These are phyloP conservation scores for Patella pellucida DNA, from an alignment of 2,888 invertebrate species.

Conservation along the genomic window DNA sequence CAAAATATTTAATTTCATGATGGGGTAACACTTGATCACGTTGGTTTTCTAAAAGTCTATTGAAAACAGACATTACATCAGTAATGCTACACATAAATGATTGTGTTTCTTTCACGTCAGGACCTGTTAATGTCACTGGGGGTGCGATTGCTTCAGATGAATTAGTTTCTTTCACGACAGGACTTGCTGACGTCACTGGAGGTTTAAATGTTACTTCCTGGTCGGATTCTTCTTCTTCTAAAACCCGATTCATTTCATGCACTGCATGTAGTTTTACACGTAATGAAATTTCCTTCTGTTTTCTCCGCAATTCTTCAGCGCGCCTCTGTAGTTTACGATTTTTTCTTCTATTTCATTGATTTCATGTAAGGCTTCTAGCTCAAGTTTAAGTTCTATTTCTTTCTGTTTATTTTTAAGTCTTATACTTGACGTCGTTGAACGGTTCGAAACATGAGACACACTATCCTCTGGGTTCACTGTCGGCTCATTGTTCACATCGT, in stretches of 20 bases:
- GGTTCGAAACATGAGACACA: background rate
- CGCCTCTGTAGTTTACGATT: background rate
- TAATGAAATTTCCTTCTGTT: background rate
- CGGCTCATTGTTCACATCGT: background rate
- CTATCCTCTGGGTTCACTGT: background rate
- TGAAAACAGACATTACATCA: background rate
- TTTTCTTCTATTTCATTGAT: background rate
- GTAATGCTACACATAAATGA: background rate
- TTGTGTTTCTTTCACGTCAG: background rate
- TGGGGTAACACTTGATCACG: background rate
- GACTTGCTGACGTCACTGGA: background rate
- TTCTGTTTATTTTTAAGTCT: background rate
- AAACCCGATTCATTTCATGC: background rate
- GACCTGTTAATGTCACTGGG: background rate
- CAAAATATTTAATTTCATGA: background rate
- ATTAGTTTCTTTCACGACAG: background rate
- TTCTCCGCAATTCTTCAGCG: background rate
- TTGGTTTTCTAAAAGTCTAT: background rate
- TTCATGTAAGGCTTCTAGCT: slow-evolving; percentile 2
- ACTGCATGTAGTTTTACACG: background rate
- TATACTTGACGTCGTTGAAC: background rate
- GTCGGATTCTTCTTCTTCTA: background rate
- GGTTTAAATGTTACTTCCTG: background rate
- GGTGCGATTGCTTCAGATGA: background rate
- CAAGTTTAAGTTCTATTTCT: background rate